Evolutionary conservation across 2,113 vertebrate species (phyloP), one percentile per base, ranked within the genome.

Genomic region (Mobula birostris): DNA sequence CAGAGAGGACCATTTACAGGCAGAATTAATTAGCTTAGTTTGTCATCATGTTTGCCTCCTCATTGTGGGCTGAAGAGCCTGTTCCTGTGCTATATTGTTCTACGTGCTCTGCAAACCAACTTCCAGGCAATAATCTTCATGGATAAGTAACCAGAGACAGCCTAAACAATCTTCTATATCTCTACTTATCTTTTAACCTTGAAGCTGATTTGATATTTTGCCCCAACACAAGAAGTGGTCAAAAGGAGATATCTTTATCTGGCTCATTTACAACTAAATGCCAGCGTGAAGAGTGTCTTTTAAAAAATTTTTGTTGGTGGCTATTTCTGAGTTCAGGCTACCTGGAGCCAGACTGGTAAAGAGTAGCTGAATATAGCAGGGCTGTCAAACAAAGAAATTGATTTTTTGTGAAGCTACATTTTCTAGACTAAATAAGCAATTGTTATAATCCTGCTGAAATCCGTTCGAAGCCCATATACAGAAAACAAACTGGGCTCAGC

Each of bases 351-450:
- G 66, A 70, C 19, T 72, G 88, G 32, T 91, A 15, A 72, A 21
- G 66, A 92, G 66, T 21, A 48, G 14, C 83, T 87, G 56, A 12
- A 29, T n/a, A 90, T 5, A 66, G 66, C 88, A 92, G 21, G 88
- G 17, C 88, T 70, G 19, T 21, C 88, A 92, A 92, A 40, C 66
- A 36, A 92, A 92, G 88, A 32, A 21, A 68, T 92, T 70, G 88
- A 70, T 70, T 92, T 76, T 92, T 92, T 92, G 88, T 72, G 63
- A 92, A 72, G 24, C 63, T 72, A 70, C 66, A 70, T 40, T 61
- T 27, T 70, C 7, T 92, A 9, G 88, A 40, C 32, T 24, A 70
- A 92, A 92, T 70, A 92, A 92, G 88, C 88, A 92, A 92, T 40
- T 68, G 68, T 70, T 92, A 70, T 92, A 92, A 70, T 70, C 66